Base-by-base conservation (phyloP, 2,888 invertebrate genomes). In the Cartodere bifasciata region DNA sequence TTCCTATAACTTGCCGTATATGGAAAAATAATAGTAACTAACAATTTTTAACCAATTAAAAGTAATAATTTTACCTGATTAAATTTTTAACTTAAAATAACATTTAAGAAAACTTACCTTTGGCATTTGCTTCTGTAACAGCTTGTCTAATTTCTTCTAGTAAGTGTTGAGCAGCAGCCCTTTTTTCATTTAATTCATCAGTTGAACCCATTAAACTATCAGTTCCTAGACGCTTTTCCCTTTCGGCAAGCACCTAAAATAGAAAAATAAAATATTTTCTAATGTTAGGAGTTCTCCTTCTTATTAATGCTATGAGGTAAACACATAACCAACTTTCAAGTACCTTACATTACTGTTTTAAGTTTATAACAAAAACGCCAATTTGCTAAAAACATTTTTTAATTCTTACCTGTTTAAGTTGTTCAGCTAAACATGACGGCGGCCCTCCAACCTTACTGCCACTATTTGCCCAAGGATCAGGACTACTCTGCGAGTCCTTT, bases 111-210 rank as follows among this genome's bases (percentile, higher is more conserved):
- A n/a, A n/a, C n/a, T 41, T 62, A 84, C 85, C 84, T 78, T 82
- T 72, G 41, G 83, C 82, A 65, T 83, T 85, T 44, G 85, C 85
- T 64, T 86, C 85, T 60, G 75, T 83, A 50, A 87, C 86, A 47
- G 86, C 85, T 60, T 83, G 83, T 40, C 84, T 71, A 52, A 86
- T 86, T 68, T 86, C 86, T 61, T 85, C 85, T 43, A 85, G 77
- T 45, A 87, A 70, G 55, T 82, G 79, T 63, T 84, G 81, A 75
- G 77, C 60, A 70, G 75, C 61, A 75, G 75, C 44, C 65, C 60
- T 65, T 66, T 49, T 58, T 31, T 57, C 58, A 53, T 68, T 72
- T 42, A 73, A 60, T 55, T 75, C 75, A 40, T 75, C 74, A 32
- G 70, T 71, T 33, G 73, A 74, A 53, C 71, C 72, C 31, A 44